Evolutionary conservation across 2,888 invertebrate species (phyloP), one percentile per base, ranked within the genome.

Genomic region (Escarpia spicata): DNA sequence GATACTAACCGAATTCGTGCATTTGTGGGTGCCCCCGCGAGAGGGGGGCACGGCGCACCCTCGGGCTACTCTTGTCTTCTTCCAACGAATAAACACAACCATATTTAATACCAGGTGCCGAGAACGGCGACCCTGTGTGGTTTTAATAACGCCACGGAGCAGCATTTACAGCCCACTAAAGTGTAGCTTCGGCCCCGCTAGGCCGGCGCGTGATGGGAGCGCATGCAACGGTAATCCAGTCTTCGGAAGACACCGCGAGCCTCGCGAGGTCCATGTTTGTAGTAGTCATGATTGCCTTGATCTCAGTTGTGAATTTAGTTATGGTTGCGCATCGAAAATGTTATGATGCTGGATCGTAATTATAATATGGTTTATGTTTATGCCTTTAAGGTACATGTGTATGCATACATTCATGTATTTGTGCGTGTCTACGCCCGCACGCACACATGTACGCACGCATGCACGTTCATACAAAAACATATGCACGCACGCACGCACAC

Each of bases 61-160:
- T 26, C 75, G 75, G 75, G 75, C 75, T 3, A 75, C 75, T 15
- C 75, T 75, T 75, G 75, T 75, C 75, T 75, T 75, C 75, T 75
- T 6, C 26, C 75, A 75, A n/a, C 75, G 19, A 15, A 75, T 75
- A 75, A 75, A 26, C 75, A 75, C 26, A 75, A 75, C 75, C 75
- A 75, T 19, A 75, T 75, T 75, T 75, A 75, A 75, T 75, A 75
- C 15, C 75, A 75, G 75, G 75, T 75, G 75, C 75, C 3, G n/a
- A 15, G 75, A 26, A n/a, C 75, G 19, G 6, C 75, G 75, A 75
- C 19, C 26, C 19, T 75, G 75, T n/a, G 75, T 15, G 4, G 75
- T 75, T 75, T 75, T 75, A 75, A 75, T 75, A 75, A 75, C 19
- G 75, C 75, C 75, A 75, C 75, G n/a, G 75, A 19, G 75, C 75